Evolutionary conservation across 1,140 invertebrate species (phyloP).

Genomic region (Plutomurus gul): DNA sequence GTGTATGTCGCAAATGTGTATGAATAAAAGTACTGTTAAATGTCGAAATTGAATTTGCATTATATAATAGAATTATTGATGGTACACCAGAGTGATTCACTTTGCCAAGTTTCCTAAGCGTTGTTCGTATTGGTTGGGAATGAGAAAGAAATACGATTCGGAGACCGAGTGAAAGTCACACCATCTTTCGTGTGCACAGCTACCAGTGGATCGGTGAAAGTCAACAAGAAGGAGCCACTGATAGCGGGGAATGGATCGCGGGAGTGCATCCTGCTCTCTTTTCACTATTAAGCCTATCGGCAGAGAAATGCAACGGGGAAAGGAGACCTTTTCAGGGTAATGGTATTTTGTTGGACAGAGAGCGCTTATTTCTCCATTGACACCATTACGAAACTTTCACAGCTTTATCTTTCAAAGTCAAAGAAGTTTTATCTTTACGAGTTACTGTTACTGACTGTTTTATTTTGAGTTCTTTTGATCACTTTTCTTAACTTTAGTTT

Average conservation of each 20-base stretch:
- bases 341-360: not conserved
- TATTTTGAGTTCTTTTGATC: slow-evolving; percentile 27
- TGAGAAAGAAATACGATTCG: too few relatives aligned
- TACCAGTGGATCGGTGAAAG: not conserved
- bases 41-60: too few relatives aligned
- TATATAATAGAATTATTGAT: too few relatives aligned
- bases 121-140: too few relatives aligned
- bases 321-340: not conserved
- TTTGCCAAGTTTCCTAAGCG: too few relatives aligned
- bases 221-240: not conserved
- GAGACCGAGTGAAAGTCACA: not conserved
- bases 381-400: not conserved
- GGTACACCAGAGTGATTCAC: too few relatives aligned
- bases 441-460: slow-evolving; percentile 2
- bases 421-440: slow-evolving; percentile 27
- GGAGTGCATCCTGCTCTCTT: not conserved
- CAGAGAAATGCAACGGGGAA: not conserved
- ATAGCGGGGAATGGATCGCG: not conserved
- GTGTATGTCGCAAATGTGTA: too few relatives aligned
- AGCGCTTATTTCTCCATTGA: slow-evolving; percentile 8
- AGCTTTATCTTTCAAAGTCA: slow-evolving; percentile 18
- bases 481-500: slow-evolving; percentile 30
- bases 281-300: not conserved
- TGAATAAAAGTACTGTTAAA: too few relatives aligned
- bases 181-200: not conserved